Conservation (phyloP, 2,888 invertebrate genomes). For the Orthosia incerta region DNA sequence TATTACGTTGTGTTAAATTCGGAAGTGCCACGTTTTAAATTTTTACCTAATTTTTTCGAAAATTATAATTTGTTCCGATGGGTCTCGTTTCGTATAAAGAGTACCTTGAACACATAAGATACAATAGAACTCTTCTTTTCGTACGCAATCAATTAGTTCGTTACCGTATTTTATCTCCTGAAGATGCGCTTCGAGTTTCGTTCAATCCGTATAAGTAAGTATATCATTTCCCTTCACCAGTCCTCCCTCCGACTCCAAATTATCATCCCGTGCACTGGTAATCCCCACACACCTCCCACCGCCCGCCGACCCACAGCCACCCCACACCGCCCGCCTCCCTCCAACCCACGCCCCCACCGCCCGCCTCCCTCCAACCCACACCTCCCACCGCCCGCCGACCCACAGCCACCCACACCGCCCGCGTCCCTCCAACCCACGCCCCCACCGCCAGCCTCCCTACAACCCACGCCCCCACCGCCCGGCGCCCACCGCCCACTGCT, state of each 20-base stretch:
- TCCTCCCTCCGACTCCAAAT: constrained; percentile 5
- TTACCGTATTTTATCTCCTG: constrained; percentile 5
- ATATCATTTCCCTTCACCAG: background rate
- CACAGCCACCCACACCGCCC: background rate
- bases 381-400: background rate
- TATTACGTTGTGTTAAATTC: constrained; percentile 2
- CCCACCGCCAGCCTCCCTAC: background rate
- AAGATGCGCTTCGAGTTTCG: constrained; percentile 24
- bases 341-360: background rate
- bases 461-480: background rate
- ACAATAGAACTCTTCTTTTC: background rate
- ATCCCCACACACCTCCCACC: background rate
- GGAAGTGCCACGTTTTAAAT: background rate
- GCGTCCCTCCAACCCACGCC: background rate
- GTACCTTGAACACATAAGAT: constrained; percentile 13
- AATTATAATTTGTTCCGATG: constrained; percentile 15
- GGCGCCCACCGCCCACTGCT: background rate
- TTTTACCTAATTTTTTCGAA: background rate
- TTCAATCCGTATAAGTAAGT: constrained; percentile 33
- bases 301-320: background rate
- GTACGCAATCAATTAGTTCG: constrained; percentile 23
- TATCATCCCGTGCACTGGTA: background rate
- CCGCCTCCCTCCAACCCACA: background rate
- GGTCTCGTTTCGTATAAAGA: constrained; percentile 9
- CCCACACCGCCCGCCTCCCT: background rate